Evolutionary conservation across 2,888 invertebrate species (phyloP), one percentile per base, ranked within the genome.

Genomic region (Apamea epomidion): DNA sequence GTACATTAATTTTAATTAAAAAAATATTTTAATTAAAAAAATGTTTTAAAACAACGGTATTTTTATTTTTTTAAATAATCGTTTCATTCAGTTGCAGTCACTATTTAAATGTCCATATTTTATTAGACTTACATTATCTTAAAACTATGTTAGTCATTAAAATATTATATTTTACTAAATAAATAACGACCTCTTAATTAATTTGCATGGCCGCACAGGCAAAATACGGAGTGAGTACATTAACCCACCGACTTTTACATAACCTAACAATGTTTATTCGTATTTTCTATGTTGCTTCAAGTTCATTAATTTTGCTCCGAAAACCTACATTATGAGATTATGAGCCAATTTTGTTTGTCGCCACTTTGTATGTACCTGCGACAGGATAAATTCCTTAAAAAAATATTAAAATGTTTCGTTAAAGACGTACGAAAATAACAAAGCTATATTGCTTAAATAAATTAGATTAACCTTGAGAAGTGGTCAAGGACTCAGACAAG

Each of bases 401-500:
- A n/a, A 16, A 18, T 37, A 67, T 67, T 18, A 64, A 48, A 64
- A 25, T 14, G 14, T 67, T n/a, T 67, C 0, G 25, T 25, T 42
- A n/a, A 25, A 67, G 25, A 42, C 7, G 7, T 14, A 25, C 25
- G 32, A 68, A 68, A 42, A 68, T n/a, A 42, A 14, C 16, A n/a
- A 42, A 73, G 37, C 29, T 71, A 58, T 45, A 37, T 21, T 10
- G 8, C 1, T 16, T 42, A 29, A 2, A n/a, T n/a, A 65, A 65
- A 65, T 69, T n/a, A 80, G n/a, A 37, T 7, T n/a, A 64, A 51
- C 18, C 62, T 37, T 25, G 18, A 29, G 14, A 16, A 32, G 25
- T 37, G 4, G 29, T 14, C 12, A 48, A 48, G 45, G 45, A 48
- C 14, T 48, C 58, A 74, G 58, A 74, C 67, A 74, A 73, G 73